Conservation (phyloP, 2,888 invertebrate genomes). For the Luperina testacea region DNA sequence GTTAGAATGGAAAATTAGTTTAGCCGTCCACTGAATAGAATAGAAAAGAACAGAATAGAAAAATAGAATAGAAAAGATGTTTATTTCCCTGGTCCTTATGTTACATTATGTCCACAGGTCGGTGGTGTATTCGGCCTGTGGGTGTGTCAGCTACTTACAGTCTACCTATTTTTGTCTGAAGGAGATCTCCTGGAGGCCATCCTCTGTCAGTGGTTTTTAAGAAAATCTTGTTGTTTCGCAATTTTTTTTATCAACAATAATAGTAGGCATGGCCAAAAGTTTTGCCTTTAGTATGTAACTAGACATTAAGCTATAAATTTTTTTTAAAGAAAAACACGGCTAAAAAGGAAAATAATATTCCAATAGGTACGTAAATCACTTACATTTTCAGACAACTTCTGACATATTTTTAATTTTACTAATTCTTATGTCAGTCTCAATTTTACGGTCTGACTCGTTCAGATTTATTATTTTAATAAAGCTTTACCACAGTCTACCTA, state of each 20-base stretch:
- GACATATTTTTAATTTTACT: constrained; percentile 20
- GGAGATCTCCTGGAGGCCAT: too few relatives aligned
- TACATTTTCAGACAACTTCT: background rate
- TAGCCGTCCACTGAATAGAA: background rate
- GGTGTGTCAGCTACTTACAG: too few relatives aligned
- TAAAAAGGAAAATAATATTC: background rate
- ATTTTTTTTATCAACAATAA: background rate
- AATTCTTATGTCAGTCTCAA: constrained; percentile 26
- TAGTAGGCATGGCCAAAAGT: background rate
- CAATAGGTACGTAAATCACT: background rate
- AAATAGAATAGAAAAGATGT: too few relatives aligned
- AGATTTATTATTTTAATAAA: constrained; percentile 41
- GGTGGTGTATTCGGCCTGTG: too few relatives aligned
- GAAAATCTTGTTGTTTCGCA: background rate
- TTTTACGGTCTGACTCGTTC: constrained; percentile 28
- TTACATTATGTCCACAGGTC: too few relatives aligned
- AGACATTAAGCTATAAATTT: background rate
- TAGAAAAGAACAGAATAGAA: too few relatives aligned
- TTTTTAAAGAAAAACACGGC: background rate
- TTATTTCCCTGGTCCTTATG: too few relatives aligned
- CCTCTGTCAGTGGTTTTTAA: background rate
- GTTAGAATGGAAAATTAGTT: background rate
- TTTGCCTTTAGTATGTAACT: background rate
- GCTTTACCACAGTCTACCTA: background rate
- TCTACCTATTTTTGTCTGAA: too few relatives aligned